Percentiles rank a stretch among this genome's conserved stretches.
phyloP scores from a whole-genome alignment of 2,888 invertebrate genomes.

The Scaptomyza flava region DNA sequence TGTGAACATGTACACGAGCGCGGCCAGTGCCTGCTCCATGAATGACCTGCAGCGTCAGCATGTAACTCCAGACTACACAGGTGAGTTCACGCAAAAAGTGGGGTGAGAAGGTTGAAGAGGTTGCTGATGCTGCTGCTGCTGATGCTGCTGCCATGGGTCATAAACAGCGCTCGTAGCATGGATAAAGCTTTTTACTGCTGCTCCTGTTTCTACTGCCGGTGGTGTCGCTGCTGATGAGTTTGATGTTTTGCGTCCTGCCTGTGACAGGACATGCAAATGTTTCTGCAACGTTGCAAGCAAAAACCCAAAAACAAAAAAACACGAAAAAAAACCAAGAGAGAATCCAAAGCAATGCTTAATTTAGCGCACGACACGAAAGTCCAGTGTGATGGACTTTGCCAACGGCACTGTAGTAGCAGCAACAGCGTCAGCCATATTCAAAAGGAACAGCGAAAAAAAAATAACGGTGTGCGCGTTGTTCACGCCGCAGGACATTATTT shows the following conservation, averaged over 20 bases:
- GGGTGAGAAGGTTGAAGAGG: constrained; percentile 32
- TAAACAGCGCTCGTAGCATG: constrained; percentile 49
- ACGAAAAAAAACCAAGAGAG: constrained; percentile 26
- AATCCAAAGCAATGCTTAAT: constrained; percentile 70
- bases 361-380: constrained; percentile 75
- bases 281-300: constrained; percentile 38
- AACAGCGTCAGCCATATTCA: constrained; percentile 15
- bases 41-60: constrained; percentile 85
- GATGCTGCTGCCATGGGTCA: constrained; percentile 40
- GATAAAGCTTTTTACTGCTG: constrained; percentile 28
- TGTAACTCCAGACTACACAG: constrained; percentile 86
- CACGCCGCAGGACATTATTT: constrained; percentile 73
- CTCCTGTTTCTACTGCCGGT: constrained; percentile 27
- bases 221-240: constrained; percentile 75
- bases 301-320: constrained; percentile 6
- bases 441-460: constrained; percentile 15
- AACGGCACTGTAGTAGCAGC: constrained; percentile 26
- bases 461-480: constrained; percentile 32
- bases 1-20: constrained; percentile 85
- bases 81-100: constrained; percentile 81
- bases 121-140: constrained; percentile 4
- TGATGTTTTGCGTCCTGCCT: constrained; percentile 75
- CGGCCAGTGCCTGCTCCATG: constrained; percentile 84
- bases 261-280: constrained; percentile 79
- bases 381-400: constrained; percentile 45